A percentile compares a stretch with the other conserved stretches of the same genome.
Evolutionary conservation across 1,140 invertebrate genomes (phyloP).

Genomic region (Diachasma alloeum): DNA sequence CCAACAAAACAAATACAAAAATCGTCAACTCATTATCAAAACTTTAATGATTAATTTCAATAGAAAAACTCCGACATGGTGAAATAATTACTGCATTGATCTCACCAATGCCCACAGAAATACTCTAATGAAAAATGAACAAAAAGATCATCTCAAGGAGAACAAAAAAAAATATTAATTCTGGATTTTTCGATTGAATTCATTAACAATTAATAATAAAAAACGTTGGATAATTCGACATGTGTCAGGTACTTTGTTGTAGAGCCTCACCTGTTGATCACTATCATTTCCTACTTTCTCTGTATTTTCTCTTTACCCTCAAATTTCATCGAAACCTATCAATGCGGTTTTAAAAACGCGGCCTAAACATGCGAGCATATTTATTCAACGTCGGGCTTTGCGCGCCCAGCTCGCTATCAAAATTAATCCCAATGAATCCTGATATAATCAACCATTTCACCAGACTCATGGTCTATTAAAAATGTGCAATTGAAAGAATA

Average conservation of each 20-base stretch:
- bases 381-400: slow-evolving; percentile 55
- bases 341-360: slow-evolving; percentile 62
- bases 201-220: slow-evolving; percentile 30
- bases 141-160: neutral
- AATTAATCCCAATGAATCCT: neutral
- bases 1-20: slow-evolving; percentile 28
- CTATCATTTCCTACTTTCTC: neutral
- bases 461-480: neutral
- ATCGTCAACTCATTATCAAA: slow-evolving; percentile 18
- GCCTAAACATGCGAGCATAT: slow-evolving; percentile 54
- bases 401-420: slow-evolving; percentile 58
- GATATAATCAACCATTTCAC: neutral
- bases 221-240: slow-evolving; percentile 25
- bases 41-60: neutral
- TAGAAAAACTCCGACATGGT: slow-evolving; percentile 3
- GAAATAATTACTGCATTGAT: slow-evolving; percentile 12
- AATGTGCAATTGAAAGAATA: slow-evolving; percentile 24
- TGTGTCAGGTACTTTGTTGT: slow-evolving; percentile 18
- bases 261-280: slow-evolving; percentile 61
- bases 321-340: neutral
- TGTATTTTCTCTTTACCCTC: neutral
- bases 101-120: neutral
- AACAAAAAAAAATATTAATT: neutral
- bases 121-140: neutral
- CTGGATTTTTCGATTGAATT: slow-evolving; percentile 21